phyloP scores from a whole-genome alignment of 2,888 invertebrate genomes.

The Cataglyphis livida region DNA sequence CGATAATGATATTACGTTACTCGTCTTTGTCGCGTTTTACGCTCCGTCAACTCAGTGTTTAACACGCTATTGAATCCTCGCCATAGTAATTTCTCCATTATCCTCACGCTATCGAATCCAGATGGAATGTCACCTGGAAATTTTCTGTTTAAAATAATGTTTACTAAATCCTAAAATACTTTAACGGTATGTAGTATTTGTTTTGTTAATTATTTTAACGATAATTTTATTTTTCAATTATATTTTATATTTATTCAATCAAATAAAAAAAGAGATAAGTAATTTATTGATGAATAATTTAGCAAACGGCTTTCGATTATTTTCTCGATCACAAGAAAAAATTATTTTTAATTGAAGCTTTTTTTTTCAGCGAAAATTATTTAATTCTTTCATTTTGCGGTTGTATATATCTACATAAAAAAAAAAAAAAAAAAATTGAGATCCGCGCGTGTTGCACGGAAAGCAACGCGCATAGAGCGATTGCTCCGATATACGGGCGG shows the following conservation, averaged over 20 bases:
- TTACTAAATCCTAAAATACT: not conserved
- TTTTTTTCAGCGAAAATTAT: not conserved
- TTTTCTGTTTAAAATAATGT: not conserved
- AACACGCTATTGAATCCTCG: conserved; percentile 6
- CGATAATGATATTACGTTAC: conserved; percentile 27
- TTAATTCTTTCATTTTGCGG: conserved; percentile 11
- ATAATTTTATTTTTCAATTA: not conserved
- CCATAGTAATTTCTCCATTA: conserved; percentile 24
- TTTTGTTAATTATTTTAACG: not conserved
- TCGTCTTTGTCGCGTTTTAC: conserved; percentile 2
- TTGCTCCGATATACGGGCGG: not conserved
- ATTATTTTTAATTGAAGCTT: not conserved
- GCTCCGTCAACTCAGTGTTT: not conserved
- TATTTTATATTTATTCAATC: not conserved
- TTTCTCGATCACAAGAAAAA: not conserved
- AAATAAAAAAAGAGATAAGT: not conserved
- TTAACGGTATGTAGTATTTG: not conserved
- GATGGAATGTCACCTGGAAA: not conserved
- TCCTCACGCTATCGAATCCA: not conserved
- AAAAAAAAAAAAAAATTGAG: not conserved
- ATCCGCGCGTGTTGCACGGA: not conserved
- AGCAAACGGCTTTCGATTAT: not conserved
- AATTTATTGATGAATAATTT: not conserved
- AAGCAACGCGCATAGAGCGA: not conserved
- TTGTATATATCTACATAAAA: not conserved